A percentile compares a stretch with the other conserved stretches of the same genome.
These are phyloP conservation scores for Nibea coibor DNA, from an alignment of 2,113 vertebrate genomes.

Conservation along the genomic window DNA sequence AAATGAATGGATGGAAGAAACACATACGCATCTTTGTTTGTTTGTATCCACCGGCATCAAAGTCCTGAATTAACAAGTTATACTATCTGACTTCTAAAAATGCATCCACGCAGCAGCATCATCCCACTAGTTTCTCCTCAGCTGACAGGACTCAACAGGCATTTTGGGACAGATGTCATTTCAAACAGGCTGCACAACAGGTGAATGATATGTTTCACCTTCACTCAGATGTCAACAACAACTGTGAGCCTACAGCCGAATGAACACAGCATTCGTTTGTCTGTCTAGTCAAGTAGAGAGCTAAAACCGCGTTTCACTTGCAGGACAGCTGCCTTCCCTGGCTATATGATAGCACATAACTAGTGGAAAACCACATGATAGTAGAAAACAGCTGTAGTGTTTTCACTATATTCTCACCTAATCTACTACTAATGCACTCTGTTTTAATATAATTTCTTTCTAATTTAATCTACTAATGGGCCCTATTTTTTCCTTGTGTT, in stretches of 20 bases:
- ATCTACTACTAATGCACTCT: not conserved
- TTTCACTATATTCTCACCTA: not conserved
- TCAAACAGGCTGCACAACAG: constrained; percentile 2
- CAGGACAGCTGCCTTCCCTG: not conserved
- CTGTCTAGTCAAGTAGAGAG: not conserved
- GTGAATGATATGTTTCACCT: constrained; percentile 15
- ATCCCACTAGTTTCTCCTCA: not conserved
- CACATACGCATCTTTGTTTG: constrained; percentile 4
- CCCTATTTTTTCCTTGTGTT: not conserved
- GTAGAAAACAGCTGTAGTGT: not conserved
- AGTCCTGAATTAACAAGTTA: not conserved
- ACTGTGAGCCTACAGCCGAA: not conserved
- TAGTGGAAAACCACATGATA: not conserved
- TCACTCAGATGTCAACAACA: constrained; percentile 10
- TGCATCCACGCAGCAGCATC: not conserved
- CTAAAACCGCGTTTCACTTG: not conserved
- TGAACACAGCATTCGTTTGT: not conserved
- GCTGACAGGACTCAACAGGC: constrained; percentile 1
- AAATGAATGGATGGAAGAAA: constrained; percentile 12
- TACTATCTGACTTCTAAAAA: not conserved
- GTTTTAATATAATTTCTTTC: no score
- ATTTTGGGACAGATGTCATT: constrained; percentile 14
- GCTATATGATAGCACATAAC: not conserved
- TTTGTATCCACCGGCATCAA: not conserved
- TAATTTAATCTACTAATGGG: not conserved